A percentile compares a stretch with the other conserved stretches of the same genome.
Evolutionary conservation across 1,140 invertebrate species (phyloP).

Genomic region (Brachystomella parvula): DNA sequence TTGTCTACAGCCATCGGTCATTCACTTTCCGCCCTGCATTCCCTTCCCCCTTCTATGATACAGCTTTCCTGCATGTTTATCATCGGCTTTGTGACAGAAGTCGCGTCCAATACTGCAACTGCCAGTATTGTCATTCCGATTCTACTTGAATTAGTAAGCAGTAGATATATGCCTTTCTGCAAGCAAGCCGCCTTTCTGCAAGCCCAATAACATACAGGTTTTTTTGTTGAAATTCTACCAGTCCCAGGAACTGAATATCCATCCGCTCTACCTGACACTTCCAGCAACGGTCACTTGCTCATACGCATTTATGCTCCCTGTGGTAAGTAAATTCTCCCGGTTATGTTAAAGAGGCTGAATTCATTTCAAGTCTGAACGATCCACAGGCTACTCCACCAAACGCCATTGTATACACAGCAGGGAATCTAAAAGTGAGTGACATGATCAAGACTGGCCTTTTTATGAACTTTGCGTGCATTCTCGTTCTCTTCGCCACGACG

Average conservation of each 20-base stretch:
- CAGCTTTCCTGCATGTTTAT: conserved; percentile 19
- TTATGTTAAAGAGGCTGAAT: not conserved
- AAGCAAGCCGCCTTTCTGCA: not conserved
- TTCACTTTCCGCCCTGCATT: conserved; percentile 44
- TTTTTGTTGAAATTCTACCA: conserved; percentile 41
- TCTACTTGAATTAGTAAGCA: conserved; percentile 58
- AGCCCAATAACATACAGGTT: too few species aligned
- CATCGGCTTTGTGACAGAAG: conserved; percentile 30
- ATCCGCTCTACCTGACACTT: conserved; percentile 81
- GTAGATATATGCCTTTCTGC: too few species aligned
- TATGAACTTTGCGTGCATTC: conserved; percentile 33
- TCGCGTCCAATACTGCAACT: conserved; percentile 52
- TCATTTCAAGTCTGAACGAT: not conserved
- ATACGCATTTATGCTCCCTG: conserved; percentile 67
- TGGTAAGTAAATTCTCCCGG: conserved; percentile 41
- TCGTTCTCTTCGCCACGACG: conserved; percentile 25
- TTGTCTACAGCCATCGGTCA: conserved; percentile 64
- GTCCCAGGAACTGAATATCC: conserved; percentile 56
- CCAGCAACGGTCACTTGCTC: conserved; percentile 72
- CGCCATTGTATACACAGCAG: conserved; percentile 54
- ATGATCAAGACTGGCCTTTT: conserved; percentile 34
- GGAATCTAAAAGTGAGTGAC: conserved; percentile 31
- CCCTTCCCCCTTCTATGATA: conserved; percentile 39
- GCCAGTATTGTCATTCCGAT: conserved; percentile 77
- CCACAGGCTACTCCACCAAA: conserved; percentile 69